Evolutionary conservation across 1,140 invertebrate species (phyloP).

Genomic region (Caenorhabditis briggsae): DNA sequence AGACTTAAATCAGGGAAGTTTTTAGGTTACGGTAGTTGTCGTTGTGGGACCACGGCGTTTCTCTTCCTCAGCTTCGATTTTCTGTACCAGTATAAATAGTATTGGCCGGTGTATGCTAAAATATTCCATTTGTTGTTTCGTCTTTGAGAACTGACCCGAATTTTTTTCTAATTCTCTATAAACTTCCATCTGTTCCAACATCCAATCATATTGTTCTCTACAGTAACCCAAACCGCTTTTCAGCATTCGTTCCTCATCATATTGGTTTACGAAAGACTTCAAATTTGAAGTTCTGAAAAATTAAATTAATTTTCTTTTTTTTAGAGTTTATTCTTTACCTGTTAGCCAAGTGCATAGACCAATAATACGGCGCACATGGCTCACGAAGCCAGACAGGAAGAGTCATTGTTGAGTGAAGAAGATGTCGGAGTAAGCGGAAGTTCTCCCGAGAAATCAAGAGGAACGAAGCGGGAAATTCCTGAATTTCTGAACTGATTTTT

Average conservation of each 20-base stretch:
- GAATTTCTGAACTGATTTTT: background rate
- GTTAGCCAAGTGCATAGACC: conserved; percentile 49
- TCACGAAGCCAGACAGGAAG: conserved; percentile 57
- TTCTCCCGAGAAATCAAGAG: conserved; percentile 52
- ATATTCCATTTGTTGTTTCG: no score
- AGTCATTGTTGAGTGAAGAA: conserved; percentile 47
- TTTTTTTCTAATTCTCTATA: conserved; percentile 59
- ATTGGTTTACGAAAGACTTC: conserved; percentile 28
- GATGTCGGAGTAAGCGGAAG: conserved; percentile 43
- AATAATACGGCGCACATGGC: conserved; percentile 60
- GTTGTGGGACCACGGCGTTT: no score
- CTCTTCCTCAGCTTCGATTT: no score
- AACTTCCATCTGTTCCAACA: conserved; percentile 59
- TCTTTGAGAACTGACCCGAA: conserved; percentile 26
- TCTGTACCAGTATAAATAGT: no score
- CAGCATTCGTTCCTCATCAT: conserved; percentile 42
- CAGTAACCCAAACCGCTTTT: conserved; percentile 52
- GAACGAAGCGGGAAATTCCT: conserved; percentile 56
- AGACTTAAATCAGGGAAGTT: no score
- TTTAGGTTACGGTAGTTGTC: no score
- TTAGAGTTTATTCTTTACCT: background rate
- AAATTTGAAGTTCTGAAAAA: conserved; percentile 39
- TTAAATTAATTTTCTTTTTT: background rate
- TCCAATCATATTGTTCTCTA: conserved; percentile 61
- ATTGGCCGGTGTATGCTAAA: no score